Evolutionary conservation across 35 echinoderm and acorn worm genomes (phyloP), one percentile per base, ranked within the genome.

Genomic region (Patiria miniata): DNA sequence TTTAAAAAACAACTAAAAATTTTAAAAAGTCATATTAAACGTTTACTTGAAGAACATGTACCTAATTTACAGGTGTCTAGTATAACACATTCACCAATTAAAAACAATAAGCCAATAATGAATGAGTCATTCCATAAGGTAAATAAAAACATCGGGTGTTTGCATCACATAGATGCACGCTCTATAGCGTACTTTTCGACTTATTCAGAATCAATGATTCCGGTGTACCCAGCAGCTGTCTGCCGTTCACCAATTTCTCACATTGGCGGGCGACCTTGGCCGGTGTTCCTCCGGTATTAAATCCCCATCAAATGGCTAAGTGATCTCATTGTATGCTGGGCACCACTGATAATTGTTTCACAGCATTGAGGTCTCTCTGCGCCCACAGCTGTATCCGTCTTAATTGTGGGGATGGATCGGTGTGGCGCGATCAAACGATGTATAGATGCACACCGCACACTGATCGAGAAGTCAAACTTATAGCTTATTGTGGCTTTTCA

Each of bases 321-420:
- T 73, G 65, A 73, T 32, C 65, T 73, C 19, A 73, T 73, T 73
- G 65, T 73, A 18, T 12, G 4, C 42, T 4, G 34, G 21, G 19
- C 65, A 18, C 65, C 23, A 30, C 14, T 73, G 34, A 73, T 73
- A 73, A 73, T 73, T 73, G 65, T 73, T 73, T 73, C 65, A 73
- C 65, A 73, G 65, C 34, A 34, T 14, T 14, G 65, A 23, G 65
- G 65, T 73, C 65, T 73, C 65, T 32, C 29, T 73, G 19, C 65
- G 14, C 65, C 65, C 26, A 16, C 26, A 73, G 65, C 65, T 73
- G 34, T 30, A 73, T 34, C 65, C 65, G 14, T 30, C 65, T 30
- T 73, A 28, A 73, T 73, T 73, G 65, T 73, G 8, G 26, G 0
- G 65, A 73, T 73, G 26, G 42, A 47, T 47, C 42, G 42, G 42